phyloP scores from a whole-genome alignment of 2,797 vertebrate genomes.

The Myoxocephalus aenaeus region DNA sequence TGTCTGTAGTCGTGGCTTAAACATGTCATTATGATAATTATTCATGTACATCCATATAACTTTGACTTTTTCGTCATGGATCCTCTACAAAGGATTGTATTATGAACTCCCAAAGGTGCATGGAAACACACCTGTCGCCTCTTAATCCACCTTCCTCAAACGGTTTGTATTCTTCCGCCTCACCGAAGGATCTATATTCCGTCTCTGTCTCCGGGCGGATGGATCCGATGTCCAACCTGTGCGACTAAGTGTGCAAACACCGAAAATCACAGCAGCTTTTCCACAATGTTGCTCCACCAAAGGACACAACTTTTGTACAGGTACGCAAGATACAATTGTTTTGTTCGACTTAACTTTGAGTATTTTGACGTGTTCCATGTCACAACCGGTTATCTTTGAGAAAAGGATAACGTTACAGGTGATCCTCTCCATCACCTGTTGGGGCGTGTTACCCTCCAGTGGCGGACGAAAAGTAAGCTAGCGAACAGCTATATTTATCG shows the following conservation, averaged over 20 bases:
- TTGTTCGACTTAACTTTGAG: not conserved
- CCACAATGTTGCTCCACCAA: conserved; percentile 71
- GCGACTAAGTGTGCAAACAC: conserved; percentile 45
- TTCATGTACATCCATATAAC: not conserved
- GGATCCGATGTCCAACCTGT: conserved; percentile 66
- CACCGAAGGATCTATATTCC: conserved; percentile 41
- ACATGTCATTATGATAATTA: not conserved
- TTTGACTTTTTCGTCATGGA: not conserved
- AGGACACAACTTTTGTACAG: conserved; percentile 55
- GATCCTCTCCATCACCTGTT: conserved; percentile 81
- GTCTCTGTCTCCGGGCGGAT: conserved; percentile 74
- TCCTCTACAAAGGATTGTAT: not conserved
- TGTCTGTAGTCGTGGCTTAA: not conserved
- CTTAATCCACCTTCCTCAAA: not conserved
- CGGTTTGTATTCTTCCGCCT: conserved; percentile 59
- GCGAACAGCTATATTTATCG: conserved; percentile 12
- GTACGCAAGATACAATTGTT: conserved; percentile 37
- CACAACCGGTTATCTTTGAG: not conserved
- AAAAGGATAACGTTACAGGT: conserved; percentile 57
- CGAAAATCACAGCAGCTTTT: conserved; percentile 37
- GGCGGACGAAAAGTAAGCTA: conserved; percentile 27
- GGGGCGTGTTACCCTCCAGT: conserved; percentile 73
- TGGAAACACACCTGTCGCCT: conserved; percentile 14
- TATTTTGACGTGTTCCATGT: not conserved
- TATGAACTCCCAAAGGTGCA: not conserved